Conservation (phyloP, 2,113 vertebrate genomes). For the Sceloporus undulatus region DNA sequence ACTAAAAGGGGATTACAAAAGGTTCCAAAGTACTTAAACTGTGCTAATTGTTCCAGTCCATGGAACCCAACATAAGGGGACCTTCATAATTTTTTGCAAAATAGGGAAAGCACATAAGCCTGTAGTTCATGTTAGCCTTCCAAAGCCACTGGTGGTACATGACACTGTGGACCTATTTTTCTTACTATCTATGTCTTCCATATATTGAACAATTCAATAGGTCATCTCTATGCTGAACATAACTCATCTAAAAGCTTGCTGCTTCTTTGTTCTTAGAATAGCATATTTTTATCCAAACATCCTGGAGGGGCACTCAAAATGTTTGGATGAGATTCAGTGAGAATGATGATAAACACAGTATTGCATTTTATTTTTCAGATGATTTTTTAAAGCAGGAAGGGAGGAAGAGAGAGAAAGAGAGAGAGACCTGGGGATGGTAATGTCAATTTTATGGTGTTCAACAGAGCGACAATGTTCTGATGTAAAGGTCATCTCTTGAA, state of each 20-base stretch:
- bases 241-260: slow-evolving; percentile 16
- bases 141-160: background rate
- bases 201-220: background rate
- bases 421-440: background rate
- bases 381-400: background rate
- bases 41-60: background rate
- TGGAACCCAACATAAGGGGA: background rate
- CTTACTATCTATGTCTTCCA: background rate
- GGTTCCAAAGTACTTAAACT: background rate
- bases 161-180: background rate
- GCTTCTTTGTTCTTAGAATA: slow-evolving; percentile 14
- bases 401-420: background rate
- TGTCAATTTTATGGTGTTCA: slow-evolving; percentile 12
- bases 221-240: slow-evolving; percentile 1
- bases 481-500: slow-evolving; percentile 28
- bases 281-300: slow-evolving; percentile 36
- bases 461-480: slow-evolving; percentile 1
- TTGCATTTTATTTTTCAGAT: slow-evolving; percentile 14
- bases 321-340: slow-evolving; percentile 20
- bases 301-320: slow-evolving; percentile 28
- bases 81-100: background rate
- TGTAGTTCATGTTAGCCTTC: background rate
- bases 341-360: slow-evolving; percentile 32
- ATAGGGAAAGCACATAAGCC: background rate
- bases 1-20: background rate